phyloP scores from a whole-genome alignment of 2,113 vertebrate genomes.

The Opisthocomus hoazin region DNA sequence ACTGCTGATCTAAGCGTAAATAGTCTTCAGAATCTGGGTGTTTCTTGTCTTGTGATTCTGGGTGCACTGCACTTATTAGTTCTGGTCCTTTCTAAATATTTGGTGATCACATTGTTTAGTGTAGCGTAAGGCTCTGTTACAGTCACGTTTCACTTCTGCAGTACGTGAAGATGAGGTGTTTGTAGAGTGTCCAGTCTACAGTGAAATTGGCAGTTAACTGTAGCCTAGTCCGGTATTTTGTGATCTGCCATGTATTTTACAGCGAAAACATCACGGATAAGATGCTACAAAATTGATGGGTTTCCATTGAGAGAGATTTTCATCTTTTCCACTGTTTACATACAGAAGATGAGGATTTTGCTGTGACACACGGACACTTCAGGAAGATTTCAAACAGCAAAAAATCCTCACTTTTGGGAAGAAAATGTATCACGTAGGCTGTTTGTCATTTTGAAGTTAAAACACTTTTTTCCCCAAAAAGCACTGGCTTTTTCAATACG shows the following conservation, averaged over 20 bases:
- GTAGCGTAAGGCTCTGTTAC: not conserved
- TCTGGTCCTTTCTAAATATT: not conserved
- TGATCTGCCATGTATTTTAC: not conserved
- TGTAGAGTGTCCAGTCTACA: not conserved
- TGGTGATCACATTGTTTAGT: not conserved
- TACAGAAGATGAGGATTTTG: not conserved
- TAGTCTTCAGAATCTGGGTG: not conserved
- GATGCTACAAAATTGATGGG: not conserved
- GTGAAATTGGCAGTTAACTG: not conserved
- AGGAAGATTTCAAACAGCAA: not conserved
- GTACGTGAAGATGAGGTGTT: not conserved
- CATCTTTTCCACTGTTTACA: not conserved
- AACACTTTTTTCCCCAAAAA: not conserved
- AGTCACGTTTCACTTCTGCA: not conserved
- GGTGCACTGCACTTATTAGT: not conserved
- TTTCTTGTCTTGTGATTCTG: not conserved
- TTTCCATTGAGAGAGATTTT: not conserved
- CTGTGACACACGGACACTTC: not conserved
- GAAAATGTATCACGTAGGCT: not conserved
- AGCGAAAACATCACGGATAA: not conserved
- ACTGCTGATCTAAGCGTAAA: not conserved
- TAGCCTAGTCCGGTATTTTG: not conserved
- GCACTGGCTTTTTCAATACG: not conserved
- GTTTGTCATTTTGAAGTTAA: conserved; percentile 15
- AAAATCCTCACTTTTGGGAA: not conserved